Evolutionary conservation across 1,140 invertebrate species (phyloP).

Genomic region (Drosophila triauraria): DNA sequence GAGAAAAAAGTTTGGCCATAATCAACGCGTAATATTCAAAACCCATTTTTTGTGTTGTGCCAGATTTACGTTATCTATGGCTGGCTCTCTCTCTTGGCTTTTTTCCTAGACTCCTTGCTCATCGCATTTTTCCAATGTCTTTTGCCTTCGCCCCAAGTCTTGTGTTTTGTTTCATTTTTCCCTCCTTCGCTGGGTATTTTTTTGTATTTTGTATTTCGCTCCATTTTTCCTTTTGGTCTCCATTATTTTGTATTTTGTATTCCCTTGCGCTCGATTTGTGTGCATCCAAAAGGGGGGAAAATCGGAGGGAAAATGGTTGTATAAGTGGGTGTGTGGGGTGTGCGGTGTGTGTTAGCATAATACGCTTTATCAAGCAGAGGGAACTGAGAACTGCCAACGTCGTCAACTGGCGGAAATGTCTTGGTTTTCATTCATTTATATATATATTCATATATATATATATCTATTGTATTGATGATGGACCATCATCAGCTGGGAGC

Average conservation of each 20-base stretch:
- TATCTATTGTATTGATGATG: constrained; percentile 33
- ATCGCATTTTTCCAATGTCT: constrained; percentile 28
- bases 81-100: constrained; percentile 11
- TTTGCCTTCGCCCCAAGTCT: constrained; percentile 3
- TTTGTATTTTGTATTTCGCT: constrained; percentile 3
- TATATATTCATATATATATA: constrained; percentile 14
- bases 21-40: constrained; percentile 49
- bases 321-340: constrained; percentile 4
- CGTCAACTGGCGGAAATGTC: constrained; percentile 58
- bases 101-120: constrained; percentile 12
- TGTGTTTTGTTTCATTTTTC: constrained; percentile 16
- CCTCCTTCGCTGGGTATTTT: not conserved
- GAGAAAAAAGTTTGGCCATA: constrained; percentile 24
- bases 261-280: constrained; percentile 63
- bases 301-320: constrained; percentile 1
- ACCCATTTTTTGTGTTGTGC: constrained; percentile 6
- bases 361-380: constrained; percentile 59
- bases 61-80: constrained; percentile 27
- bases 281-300: constrained; percentile 26
- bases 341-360: constrained; percentile 58
- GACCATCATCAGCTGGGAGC: constrained; percentile 6
- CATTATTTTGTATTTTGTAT: constrained; percentile 75
- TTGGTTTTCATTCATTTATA: constrained; percentile 11
- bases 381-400: constrained; percentile 30
- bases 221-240: constrained; percentile 18